Conservation (phyloP, 2,113 vertebrate genomes). For the Clarias magur region DNA sequence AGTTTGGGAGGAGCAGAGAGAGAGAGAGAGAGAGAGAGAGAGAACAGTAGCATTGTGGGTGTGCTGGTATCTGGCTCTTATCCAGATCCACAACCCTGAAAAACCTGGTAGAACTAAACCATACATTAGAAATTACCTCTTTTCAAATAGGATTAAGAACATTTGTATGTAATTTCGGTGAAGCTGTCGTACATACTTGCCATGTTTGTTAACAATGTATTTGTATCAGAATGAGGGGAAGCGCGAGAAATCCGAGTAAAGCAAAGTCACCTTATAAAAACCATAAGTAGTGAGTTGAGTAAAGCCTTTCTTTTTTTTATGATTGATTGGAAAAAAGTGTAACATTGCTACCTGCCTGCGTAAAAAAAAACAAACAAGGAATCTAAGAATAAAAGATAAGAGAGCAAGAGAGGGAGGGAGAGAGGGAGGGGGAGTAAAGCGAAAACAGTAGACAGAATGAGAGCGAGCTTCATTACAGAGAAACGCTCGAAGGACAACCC, state of each 20-base stretch:
- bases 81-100: constrained; percentile 5
- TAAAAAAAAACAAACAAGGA: background rate
- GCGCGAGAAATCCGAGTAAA: background rate
- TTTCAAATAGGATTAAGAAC: background rate
- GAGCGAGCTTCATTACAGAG: constrained; percentile 8
- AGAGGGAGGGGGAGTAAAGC: background rate
- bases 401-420: background rate
- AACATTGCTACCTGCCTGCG: background rate
- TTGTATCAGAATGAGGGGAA: background rate
- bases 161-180: background rate
- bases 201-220: background rate
- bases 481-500: constrained; percentile 5
- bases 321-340: background rate
- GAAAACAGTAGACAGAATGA: background rate
- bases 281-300: background rate
- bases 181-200: background rate
- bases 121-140: background rate
- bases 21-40: background rate
- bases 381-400: background rate
- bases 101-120: background rate
- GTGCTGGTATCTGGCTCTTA: background rate
- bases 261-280: background rate
- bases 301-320: background rate
- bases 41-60: background rate
- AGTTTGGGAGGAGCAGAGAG: background rate